Evolutionary conservation across 2,797 vertebrate genomes (phyloP), one percentile per base, ranked within the genome.

Genomic region (Discoglossus pictus): DNA sequence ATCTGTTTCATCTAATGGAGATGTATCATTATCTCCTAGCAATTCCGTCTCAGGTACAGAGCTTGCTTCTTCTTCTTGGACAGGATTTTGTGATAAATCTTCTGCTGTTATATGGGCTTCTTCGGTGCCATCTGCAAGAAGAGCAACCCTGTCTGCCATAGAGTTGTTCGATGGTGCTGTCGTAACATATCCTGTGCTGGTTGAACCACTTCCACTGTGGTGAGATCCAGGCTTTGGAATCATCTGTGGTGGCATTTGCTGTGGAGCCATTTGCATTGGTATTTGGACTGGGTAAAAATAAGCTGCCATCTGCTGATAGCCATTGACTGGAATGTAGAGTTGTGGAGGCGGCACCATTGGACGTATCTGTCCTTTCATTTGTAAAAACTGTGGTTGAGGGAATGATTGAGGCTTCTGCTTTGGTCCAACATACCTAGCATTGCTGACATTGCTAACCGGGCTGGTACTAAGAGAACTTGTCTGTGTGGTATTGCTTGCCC

Each of bases 221-320:
- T 97, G 95, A 3, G 96, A 98, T 10, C 92, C 89, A 1, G 94
- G 89, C 72, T 98, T 98, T 70, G 89, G 87, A 63, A 87, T 82
- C 74, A 91, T 85, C 71, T 90, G 90, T 5, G 92, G 89, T 24
- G 93, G 92, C 44, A 94, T 87, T 61, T 93, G 94, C 80, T 94
- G 96, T 9, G 93, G 92, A 15, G 93, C 89, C 86, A 98, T 91
- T 59, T 92, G 90, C 92, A 98, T 88, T 24, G 94, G 92, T 68
- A 98, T 96, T 78, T 98, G 96, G 81, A 98, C 93, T 0, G 95
- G 92, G 79, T 97, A 98, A 86, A 98, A 98, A 53, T 98, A 98
- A 8, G 93, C 91, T 0, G 93, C 93, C 89, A 98, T 92, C 1
- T 94, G 93, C 79, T 97, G 97, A 73, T 98, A 98, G 40, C 96